Percentiles rank a stretch among this genome's conserved stretches.
phyloP scores from a whole-genome alignment of 2,888 invertebrate species.

The Trissolcus japonicus region DNA sequence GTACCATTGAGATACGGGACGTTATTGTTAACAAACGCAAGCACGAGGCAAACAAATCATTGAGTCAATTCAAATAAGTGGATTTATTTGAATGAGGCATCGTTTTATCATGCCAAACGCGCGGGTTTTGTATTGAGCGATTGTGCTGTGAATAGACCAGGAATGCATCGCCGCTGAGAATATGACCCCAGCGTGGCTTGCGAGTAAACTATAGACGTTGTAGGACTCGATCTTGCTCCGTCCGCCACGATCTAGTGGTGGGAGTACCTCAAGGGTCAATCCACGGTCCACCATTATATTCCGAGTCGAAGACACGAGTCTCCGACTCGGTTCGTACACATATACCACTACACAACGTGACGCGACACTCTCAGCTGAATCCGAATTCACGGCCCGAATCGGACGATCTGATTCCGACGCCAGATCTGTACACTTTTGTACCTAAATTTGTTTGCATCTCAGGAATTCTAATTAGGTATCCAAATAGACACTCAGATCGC shows the following conservation, averaged over 20 bases:
- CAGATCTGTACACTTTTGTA: constrained; percentile 3
- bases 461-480: constrained; percentile 4
- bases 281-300: constrained; percentile 70
- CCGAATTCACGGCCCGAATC: constrained; percentile 39
- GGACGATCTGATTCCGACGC: constrained; percentile 20
- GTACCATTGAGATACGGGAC: constrained; percentile 7
- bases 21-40: constrained; percentile 37
- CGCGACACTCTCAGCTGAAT: constrained; percentile 29
- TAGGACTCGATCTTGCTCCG: constrained; percentile 48
- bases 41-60: constrained; percentile 43
- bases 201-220: constrained; percentile 54
- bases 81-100: constrained; percentile 42
- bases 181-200: constrained; percentile 70
- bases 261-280: constrained; percentile 76
- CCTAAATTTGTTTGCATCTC: constrained; percentile 10
- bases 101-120: constrained; percentile 45
- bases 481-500: constrained; percentile 1
- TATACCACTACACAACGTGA: constrained; percentile 27
- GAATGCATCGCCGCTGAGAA: constrained; percentile 70
- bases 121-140: constrained; percentile 50
- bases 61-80: constrained; percentile 32
- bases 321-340: constrained; percentile 46
- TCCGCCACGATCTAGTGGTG: constrained; percentile 63
- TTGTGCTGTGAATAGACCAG: constrained; percentile 47
- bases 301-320: constrained; percentile 52